These are phyloP conservation scores for Scomber scombrus DNA, from an alignment of 2,113 vertebrate species.

Conservation along the genomic window DNA sequence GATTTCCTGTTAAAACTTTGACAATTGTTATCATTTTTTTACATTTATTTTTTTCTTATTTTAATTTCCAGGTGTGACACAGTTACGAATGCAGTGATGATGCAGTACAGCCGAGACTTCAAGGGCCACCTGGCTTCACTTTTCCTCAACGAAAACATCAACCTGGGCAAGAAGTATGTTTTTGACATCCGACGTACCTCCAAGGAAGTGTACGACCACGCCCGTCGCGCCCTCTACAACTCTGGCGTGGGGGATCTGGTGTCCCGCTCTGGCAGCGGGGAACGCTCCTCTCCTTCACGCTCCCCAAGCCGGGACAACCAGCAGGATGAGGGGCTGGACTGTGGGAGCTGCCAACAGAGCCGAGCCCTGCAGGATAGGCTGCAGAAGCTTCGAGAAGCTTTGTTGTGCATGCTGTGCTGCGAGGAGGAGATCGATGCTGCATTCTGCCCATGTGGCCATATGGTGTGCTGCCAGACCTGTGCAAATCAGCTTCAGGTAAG, in stretches of 20 bases:
- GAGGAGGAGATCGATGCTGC: constrained; percentile 95
- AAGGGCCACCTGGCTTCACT: constrained; percentile 97
- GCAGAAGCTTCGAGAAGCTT: constrained; percentile 93
- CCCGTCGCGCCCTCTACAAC: constrained; percentile 94
- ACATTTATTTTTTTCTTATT: not conserved
- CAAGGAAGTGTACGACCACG: constrained; percentile 97
- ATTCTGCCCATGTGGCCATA: constrained; percentile 98
- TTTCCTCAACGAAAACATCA: constrained; percentile 98
- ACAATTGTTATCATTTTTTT: not conserved
- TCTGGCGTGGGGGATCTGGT: constrained; percentile 92
- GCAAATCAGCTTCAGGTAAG: constrained; percentile 93
- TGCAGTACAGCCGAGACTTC: constrained; percentile 98
- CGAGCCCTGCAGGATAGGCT: constrained; percentile 92
- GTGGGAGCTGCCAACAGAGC: constrained; percentile 92
- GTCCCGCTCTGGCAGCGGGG: constrained; percentile 80
- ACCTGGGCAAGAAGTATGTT: constrained; percentile 98
- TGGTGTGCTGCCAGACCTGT: constrained; percentile 95
- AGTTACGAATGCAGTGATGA: constrained; percentile 97
- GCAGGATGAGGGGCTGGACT: constrained; percentile 84
- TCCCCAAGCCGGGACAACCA: constrained; percentile 85
- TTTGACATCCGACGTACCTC: constrained; percentile 98
- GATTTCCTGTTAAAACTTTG: not conserved
- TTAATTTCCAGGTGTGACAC: constrained; percentile 91
- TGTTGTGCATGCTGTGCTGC: constrained; percentile 97
- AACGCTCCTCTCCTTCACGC: constrained; percentile 86